Conservation (phyloP, 2,888 invertebrate species). For the Aquatica leii region DNA sequence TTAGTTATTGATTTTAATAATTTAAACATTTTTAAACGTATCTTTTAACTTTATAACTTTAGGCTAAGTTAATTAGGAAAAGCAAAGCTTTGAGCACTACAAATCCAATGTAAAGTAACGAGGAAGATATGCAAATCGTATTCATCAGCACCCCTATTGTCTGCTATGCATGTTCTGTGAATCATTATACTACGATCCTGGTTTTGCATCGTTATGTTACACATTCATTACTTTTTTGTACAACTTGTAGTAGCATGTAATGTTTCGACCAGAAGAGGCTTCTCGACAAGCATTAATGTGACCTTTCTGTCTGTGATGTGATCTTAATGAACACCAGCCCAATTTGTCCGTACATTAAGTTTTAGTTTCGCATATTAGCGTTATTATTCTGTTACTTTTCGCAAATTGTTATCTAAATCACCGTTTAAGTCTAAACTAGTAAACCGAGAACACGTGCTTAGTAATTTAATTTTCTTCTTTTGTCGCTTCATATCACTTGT, state of each 20-base stretch:
- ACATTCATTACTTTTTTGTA: constrained; percentile 50
- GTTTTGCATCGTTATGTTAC: constrained; percentile 49
- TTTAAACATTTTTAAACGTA: constrained; percentile 11
- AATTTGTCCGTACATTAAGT: neutral
- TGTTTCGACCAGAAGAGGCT: too few relatives aligned
- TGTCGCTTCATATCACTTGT: constrained; percentile 53
- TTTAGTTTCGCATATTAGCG: constrained; percentile 26
- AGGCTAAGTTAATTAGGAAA: constrained; percentile 52
- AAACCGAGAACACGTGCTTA: constrained; percentile 44
- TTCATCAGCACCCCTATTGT: constrained; percentile 57
- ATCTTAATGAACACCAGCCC: too few relatives aligned
- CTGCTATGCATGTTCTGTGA: constrained; percentile 54
- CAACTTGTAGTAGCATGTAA: constrained; percentile 5
- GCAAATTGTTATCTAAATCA: constrained; percentile 45
- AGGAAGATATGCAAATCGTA: constrained; percentile 59
- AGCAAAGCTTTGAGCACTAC: constrained; percentile 48
- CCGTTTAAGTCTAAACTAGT: constrained; percentile 44
- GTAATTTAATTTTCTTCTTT: constrained; percentile 52
- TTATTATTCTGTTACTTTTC: constrained; percentile 28
- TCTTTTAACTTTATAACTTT: constrained; percentile 45
- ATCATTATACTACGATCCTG: constrained; percentile 44
- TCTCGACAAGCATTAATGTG: constrained; percentile 27
- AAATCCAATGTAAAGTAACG: constrained; percentile 57
- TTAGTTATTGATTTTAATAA: neutral
- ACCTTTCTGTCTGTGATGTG: too few relatives aligned